Conservation (phyloP, 1,140 invertebrate genomes). For the Asobara japonica region DNA sequence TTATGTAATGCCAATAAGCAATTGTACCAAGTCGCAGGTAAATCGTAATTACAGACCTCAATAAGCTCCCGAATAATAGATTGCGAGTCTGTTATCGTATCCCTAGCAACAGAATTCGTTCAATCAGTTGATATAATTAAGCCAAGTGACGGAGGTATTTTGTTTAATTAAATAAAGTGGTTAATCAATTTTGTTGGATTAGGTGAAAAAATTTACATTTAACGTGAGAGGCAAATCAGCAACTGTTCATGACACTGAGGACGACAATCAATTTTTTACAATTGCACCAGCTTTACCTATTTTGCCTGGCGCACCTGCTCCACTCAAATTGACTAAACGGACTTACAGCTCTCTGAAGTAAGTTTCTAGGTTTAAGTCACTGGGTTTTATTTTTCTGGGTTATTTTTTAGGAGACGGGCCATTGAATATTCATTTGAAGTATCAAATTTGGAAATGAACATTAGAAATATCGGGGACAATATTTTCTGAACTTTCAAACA, state of each 20-base stretch:
- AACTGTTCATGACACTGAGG: conserved; percentile 36
- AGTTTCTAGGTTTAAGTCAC: conserved; percentile 19
- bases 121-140: not conserved
- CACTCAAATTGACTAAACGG: conserved; percentile 65
- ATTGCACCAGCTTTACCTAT: conserved; percentile 71
- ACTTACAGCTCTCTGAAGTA: conserved; percentile 69
- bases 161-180: not conserved
- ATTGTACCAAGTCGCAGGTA: conserved; percentile 50
- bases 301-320: conserved; percentile 54
- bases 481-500: too few species aligned
- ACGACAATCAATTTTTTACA: conserved; percentile 67
- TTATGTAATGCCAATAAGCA: conserved; percentile 64
- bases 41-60: conserved; percentile 27
- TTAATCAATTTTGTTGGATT: conserved; percentile 1
- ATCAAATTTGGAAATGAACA: too few species aligned
- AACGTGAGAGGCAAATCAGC: conserved; percentile 53
- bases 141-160: not conserved
- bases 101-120: not conserved
- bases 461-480: too few species aligned
- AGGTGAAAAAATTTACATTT: conserved; percentile 51
- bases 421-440: conserved; percentile 33
- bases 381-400: conserved; percentile 13
- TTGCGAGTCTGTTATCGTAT: not conserved
- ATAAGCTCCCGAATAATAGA: not conserved
- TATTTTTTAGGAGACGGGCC: too few species aligned